These are phyloP conservation scores for Sarotherodon lohbergeri DNA, from an alignment of 2,113 vertebrate species.

Conservation along the genomic window DNA sequence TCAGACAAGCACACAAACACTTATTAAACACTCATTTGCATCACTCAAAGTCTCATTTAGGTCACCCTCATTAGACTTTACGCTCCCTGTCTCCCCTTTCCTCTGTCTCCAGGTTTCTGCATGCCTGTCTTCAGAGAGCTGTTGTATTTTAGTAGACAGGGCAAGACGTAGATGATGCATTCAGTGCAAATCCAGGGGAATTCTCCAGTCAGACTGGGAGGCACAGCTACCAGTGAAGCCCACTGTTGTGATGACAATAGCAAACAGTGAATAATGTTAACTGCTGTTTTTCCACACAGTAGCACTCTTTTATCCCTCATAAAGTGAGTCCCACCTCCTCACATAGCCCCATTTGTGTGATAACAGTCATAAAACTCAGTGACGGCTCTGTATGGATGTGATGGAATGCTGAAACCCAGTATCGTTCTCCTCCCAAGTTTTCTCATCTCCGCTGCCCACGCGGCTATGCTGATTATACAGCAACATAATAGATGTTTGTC, in stretches of 20 bases:
- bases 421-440: constrained; percentile 9
- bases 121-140: neutral
- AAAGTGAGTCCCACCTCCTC: constrained; percentile 21
- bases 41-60: constrained; percentile 42
- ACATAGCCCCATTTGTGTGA: constrained; percentile 13
- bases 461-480: constrained; percentile 44
- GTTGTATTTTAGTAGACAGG: neutral
- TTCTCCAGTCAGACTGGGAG: neutral
- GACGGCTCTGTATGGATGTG: neutral
- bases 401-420: neutral
- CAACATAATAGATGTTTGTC: constrained; percentile 57
- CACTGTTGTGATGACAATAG: constrained; percentile 3
- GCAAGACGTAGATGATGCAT: neutral
- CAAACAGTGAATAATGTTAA: neutral
- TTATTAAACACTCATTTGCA: constrained; percentile 25
- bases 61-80: constrained; percentile 4
- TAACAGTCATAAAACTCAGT: constrained; percentile 26
- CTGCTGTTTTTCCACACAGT: neutral
- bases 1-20: constrained; percentile 5
- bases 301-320: constrained; percentile 13
- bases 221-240: neutral
- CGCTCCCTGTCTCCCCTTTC: neutral
- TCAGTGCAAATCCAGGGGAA: neutral
- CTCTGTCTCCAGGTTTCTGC: neutral
- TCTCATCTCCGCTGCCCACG: constrained; percentile 34